A percentile compares a stretch with the other conserved stretches of the same genome.
These are phyloP conservation scores for Cheilosia grossa DNA, from an alignment of 2,888 invertebrate species.

Conservation along the genomic window DNA sequence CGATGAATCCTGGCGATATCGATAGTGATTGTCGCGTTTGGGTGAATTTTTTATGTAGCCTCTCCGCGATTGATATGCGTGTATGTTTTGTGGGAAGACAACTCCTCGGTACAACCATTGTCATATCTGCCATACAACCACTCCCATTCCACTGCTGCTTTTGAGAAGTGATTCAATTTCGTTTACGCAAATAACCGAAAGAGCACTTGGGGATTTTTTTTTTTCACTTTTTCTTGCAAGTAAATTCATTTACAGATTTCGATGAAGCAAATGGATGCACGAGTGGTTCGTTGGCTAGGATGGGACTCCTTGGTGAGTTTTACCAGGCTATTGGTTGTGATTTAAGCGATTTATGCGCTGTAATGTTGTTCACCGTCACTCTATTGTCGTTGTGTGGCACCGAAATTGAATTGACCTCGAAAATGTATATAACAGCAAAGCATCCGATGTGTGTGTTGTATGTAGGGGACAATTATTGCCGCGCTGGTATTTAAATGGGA, in stretches of 20 bases:
- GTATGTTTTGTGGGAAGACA: slow-evolving; percentile 31
- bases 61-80: slow-evolving; percentile 64
- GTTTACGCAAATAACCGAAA: slow-evolving; percentile 63
- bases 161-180: slow-evolving; percentile 59
- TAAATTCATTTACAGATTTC: slow-evolving; percentile 52
- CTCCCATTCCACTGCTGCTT: slow-evolving; percentile 6
- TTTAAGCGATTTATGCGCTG: slow-evolving; percentile 37
- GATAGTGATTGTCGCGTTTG: slow-evolving; percentile 56
- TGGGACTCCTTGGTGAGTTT: background rate
- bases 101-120: background rate
- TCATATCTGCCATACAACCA: too few relatives aligned
- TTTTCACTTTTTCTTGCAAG: background rate
- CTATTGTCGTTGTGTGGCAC: slow-evolving; percentile 33
- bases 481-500: slow-evolving; percentile 48
- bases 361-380: slow-evolving; percentile 36
- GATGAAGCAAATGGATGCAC: slow-evolving; percentile 45
- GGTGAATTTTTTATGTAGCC: slow-evolving; percentile 48
- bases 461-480: slow-evolving; percentile 50
- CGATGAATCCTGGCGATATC: slow-evolving; percentile 4
- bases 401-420: slow-evolving; percentile 62
- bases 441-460: slow-evolving; percentile 20
- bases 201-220: slow-evolving; percentile 40
- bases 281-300: background rate
- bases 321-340: slow-evolving; percentile 5
- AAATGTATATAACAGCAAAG: slow-evolving; percentile 13